Conservation (phyloP, 2,797 vertebrate genomes). For the Petrocephalus schoutedeni region DNA sequence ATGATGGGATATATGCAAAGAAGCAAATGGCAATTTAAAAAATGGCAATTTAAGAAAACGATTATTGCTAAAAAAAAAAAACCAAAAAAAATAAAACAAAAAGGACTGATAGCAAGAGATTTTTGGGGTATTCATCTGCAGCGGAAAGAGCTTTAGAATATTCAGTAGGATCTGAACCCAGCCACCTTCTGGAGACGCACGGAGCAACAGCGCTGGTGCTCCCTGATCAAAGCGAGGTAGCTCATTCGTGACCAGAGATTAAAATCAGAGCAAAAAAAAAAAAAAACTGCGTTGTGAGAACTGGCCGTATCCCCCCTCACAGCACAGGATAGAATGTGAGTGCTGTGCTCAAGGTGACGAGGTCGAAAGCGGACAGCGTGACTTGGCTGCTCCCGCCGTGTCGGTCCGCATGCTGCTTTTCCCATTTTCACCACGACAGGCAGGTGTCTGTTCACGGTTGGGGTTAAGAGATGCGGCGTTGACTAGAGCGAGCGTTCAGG, state of each 20-base stretch:
- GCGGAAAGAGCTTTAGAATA: not conserved
- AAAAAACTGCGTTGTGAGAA: not conserved
- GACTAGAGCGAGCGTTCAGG: not conserved
- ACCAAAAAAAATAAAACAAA: too few relatives aligned
- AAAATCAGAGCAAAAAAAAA: not conserved
- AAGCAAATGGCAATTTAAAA: not conserved
- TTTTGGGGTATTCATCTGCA: not conserved
- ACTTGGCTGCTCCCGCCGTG: not conserved
- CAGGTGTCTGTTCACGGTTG: not conserved
- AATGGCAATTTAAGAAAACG: not conserved
- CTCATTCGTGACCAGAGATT: not conserved
- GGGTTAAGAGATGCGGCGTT: not conserved
- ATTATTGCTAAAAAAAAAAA: not conserved
- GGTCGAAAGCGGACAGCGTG: not conserved
- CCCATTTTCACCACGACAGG: not conserved
- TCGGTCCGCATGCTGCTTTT: not conserved
- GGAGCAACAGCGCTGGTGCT: not conserved
- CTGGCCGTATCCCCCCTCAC: not conserved
- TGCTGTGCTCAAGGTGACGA: not conserved
- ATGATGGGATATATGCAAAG: not conserved
- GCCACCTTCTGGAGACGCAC: not conserved
- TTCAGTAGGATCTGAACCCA: not conserved
- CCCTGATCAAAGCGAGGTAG: not conserved
- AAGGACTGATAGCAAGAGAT: not conserved
- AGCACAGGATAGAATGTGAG: not conserved